A percentile compares a stretch with the other conserved stretches of the same genome.
Conservation (phyloP, 2,888 invertebrate species). For the Acanthoscelides obtectus region DNA sequence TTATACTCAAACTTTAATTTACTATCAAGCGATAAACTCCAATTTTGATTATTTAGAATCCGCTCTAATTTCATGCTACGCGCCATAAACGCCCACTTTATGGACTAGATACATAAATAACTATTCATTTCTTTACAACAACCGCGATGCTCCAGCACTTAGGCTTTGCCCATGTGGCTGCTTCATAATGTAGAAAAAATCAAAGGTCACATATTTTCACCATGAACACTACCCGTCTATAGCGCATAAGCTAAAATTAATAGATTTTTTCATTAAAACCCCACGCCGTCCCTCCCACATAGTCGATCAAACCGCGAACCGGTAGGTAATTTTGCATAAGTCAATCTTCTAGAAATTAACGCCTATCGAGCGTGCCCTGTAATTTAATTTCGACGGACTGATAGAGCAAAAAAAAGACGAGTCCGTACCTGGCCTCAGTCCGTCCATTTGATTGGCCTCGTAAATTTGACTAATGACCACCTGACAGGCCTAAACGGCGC, state of each 20-base stretch:
- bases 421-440: conserved; percentile 7
- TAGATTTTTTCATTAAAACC: background rate
- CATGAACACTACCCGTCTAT: background rate
- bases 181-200: no score
- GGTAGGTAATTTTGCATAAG: background rate
- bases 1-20: no score
- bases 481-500: conserved; percentile 27
- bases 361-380: background rate
- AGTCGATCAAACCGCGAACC: background rate
- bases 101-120: no score
- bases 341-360: background rate
- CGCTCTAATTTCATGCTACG: no score
- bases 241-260: background rate
- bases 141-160: no score
- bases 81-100: no score
- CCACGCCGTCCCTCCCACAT: background rate
- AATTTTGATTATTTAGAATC: no score
- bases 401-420: background rate
- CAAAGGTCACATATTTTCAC: no score
- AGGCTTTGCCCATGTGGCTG: no score
- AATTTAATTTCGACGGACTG: background rate
- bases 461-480: conserved; percentile 31
- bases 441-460: conserved; percentile 24
- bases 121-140: no score
- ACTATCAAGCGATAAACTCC: no score